Base-by-base conservation (phyloP, 2,888 invertebrate genomes). In the Alloplasta piceator region DNA sequence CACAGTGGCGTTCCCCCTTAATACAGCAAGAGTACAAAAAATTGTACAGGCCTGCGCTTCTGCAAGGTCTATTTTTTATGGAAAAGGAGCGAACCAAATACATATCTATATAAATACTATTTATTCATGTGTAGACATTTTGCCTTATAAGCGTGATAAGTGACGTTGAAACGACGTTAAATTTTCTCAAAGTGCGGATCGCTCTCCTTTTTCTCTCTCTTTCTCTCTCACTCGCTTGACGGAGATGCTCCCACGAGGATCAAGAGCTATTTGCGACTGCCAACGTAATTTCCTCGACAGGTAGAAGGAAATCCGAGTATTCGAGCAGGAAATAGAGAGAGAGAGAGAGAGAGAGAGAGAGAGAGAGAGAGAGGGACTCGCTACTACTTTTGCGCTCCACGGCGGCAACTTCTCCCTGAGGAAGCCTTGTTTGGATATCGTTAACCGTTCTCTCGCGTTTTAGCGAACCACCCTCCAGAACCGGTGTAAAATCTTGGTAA, bases 401-500 rank as follows among this genome's bases (percentile, higher is more conserved):
- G 71, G 10, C 76, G 78, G 67, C 38, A 77, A 72, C 73, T 68
- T 73, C 72, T 73, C 64, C 64, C 72, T n/a, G 63, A 72, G 72
- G 77, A 63, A 71, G 81, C 80, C 84, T 86, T 89, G 89, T 90
- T 90, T 90, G 89, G 86, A 90, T 89, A 90, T 90, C 90, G 89
- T 90, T 90, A 90, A 88, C 87, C 75, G 86, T 86, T 26, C 26
- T 86, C 86, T 86, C 82, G 78, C 85, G 84, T 86, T 86, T 83
- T 36, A 56, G 68, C 56, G 64, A 74, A 73, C 55, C 82, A 80
- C 67, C 61, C 39, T 63, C 36, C 39, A 9, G 41, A 70, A 52
- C 39, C 39, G 52, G 50, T 43, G 67, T 55, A 48, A 64, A 66
- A 74, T 61, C 55, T 48, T 58, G 60, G 41, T 55, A 67, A 61